phyloP scores from a whole-genome alignment of 2,797 vertebrate species.

The Coreius guichenoti region DNA sequence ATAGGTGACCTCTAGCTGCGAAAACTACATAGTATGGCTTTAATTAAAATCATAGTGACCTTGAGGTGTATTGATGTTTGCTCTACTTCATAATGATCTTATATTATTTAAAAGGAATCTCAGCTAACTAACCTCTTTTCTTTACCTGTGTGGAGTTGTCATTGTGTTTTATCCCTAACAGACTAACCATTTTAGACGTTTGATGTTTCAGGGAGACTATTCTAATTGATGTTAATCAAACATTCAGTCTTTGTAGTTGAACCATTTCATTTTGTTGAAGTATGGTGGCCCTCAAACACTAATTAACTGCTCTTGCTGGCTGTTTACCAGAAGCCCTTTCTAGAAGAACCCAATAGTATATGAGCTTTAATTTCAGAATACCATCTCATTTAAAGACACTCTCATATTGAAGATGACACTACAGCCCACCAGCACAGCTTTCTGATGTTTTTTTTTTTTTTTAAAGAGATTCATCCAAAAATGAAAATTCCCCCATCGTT shows the following conservation, averaged over 20 bases:
- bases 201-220: conserved; percentile 8
- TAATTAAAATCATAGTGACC: not conserved
- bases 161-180: not conserved
- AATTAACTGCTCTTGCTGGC: not conserved
- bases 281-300: conserved; percentile 16
- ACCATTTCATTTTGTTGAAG: not conserved
- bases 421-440: not conserved
- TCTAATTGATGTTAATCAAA: conserved; percentile 4
- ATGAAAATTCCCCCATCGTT: not conserved
- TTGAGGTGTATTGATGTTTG: conserved; percentile 49
- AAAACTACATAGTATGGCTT: too few relatives aligned
- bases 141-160: not conserved
- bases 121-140: conserved; percentile 28
- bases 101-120: conserved; percentile 55
- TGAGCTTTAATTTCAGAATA: not conserved
- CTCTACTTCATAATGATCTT: conserved; percentile 64
- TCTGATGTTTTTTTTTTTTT: not conserved
- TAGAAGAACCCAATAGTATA: not conserved
- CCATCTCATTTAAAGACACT: not conserved
- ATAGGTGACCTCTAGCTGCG: too few relatives aligned
- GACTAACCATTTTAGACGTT: not conserved
- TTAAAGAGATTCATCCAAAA: not conserved
- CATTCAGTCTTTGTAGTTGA: not conserved
- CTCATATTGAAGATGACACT: not conserved
- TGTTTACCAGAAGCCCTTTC: not conserved